Conservation (phyloP, 2,797 vertebrate genomes). For the Aulostomus chinensis region DNA sequence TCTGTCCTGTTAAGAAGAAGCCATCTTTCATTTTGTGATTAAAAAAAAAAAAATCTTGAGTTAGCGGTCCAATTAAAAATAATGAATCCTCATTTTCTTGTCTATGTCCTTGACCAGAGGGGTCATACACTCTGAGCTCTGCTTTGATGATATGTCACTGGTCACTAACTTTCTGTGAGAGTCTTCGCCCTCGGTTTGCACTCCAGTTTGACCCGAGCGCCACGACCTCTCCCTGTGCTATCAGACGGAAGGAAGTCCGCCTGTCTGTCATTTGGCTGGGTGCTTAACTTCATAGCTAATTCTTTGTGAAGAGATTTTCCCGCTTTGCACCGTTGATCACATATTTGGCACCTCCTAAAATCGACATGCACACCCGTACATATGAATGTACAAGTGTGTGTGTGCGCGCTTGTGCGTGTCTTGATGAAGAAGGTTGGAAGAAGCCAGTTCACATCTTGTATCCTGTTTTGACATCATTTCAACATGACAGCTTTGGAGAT, state of each 20-base stretch:
- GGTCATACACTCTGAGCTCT: slow-evolving; percentile 47
- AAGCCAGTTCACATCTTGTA: slow-evolving; percentile 70
- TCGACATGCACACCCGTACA: slow-evolving; percentile 11
- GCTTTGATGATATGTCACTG: slow-evolving; percentile 65
- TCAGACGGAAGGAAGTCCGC: slow-evolving; percentile 51
- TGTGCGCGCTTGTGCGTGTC: not conserved
- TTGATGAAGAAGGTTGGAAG: slow-evolving; percentile 29
- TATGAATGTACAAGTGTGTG: not conserved
- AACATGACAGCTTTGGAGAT: slow-evolving; percentile 63
- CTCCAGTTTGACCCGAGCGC: slow-evolving; percentile 54
- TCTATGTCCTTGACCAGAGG: slow-evolving; percentile 46
- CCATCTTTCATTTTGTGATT: slow-evolving; percentile 18
- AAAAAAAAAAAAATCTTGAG: slow-evolving; percentile 11
- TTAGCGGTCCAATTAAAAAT: slow-evolving; percentile 67
- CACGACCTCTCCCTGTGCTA: slow-evolving; percentile 55
- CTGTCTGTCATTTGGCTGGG: slow-evolving; percentile 49
- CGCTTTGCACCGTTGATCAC: slow-evolving; percentile 80
- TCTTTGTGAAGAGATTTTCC: slow-evolving; percentile 65
- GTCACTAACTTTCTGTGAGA: slow-evolving; percentile 61
- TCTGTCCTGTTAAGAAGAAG: slow-evolving; percentile 16
- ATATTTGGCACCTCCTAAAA: slow-evolving; percentile 50
- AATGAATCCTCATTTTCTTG: slow-evolving; percentile 57
- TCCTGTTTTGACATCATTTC: slow-evolving; percentile 66
- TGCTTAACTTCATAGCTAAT: slow-evolving; percentile 44
- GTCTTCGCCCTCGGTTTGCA: slow-evolving; percentile 30